phyloP scores from a whole-genome alignment of 2,797 vertebrate species.

The Hippoglossus hippoglossus region DNA sequence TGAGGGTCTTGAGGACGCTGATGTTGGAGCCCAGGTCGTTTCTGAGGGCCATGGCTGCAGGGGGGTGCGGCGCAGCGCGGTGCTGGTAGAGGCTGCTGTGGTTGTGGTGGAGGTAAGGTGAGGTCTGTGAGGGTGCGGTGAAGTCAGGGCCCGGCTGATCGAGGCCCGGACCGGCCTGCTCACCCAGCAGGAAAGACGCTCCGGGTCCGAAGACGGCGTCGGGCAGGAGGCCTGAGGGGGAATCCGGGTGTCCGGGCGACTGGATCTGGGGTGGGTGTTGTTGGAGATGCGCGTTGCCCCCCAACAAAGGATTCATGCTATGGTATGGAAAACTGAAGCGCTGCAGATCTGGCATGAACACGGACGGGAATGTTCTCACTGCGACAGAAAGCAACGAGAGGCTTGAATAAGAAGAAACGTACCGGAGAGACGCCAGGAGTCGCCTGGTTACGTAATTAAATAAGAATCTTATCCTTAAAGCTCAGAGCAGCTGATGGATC shows the following conservation, averaged over 20 bases:
- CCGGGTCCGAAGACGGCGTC: conserved; percentile 71
- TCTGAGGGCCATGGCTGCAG: conserved; percentile 92
- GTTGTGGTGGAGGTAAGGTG: conserved; percentile 60
- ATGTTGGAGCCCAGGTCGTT: conserved; percentile 98
- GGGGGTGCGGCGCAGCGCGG: conserved; percentile 76
- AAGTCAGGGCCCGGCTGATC: conserved; percentile 72
- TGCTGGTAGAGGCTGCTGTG: conserved; percentile 65
- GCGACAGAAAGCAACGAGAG: conserved; percentile 42
- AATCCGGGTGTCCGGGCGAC: conserved; percentile 79
- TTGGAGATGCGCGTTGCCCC: conserved; percentile 87
- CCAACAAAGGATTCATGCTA: conserved; percentile 95
- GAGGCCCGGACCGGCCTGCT: conserved; percentile 64
- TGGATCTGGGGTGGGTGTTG: conserved; percentile 81
- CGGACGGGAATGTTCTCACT: conserved; percentile 66
- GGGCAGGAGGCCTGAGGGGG: conserved; percentile 79
- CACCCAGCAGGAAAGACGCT: conserved; percentile 67
- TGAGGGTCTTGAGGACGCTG: conserved; percentile 95
- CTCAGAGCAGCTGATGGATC: conserved; percentile 46
- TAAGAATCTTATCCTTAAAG: conserved; percentile 68
- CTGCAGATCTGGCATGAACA: conserved; percentile 91
- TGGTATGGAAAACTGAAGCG: conserved; percentile 86
- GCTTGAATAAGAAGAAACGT: background rate
- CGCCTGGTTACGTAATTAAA: conserved; percentile 63
- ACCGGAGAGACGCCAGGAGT: conserved; percentile 14
- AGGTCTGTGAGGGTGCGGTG: conserved; percentile 63